These are phyloP conservation scores for Spisula subtruncata DNA, from an alignment of 2,888 invertebrate species.

Conservation along the genomic window DNA sequence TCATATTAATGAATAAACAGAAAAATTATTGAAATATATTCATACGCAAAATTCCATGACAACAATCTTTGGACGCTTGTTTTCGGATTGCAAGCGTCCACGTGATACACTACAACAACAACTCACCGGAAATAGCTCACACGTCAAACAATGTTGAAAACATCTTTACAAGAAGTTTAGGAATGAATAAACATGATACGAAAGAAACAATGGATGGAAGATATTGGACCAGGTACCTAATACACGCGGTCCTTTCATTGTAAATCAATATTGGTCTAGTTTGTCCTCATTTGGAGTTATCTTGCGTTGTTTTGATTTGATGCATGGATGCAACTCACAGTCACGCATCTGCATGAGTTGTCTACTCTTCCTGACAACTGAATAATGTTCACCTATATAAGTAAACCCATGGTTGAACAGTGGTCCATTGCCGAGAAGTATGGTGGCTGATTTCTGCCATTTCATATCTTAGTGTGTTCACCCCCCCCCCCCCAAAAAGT, in stretches of 20 bases:
- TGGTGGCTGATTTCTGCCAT: too few species aligned
- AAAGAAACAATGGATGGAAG: conserved; percentile 68
- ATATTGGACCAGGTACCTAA: conserved; percentile 77
- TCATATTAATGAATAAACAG: not conserved
- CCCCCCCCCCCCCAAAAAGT: too few species aligned
- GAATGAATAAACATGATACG: conserved; percentile 58
- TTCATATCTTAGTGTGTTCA: too few species aligned
- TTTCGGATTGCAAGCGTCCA: conserved; percentile 12
- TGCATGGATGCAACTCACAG: too few species aligned
- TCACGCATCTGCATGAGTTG: too few species aligned
- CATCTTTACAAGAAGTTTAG: not conserved
- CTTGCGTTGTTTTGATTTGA: too few species aligned
- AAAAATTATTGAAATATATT: conserved; percentile 4
- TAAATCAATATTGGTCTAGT: not conserved
- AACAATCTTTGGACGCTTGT: conserved; percentile 38
- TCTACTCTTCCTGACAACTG: too few species aligned
- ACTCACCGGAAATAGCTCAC: conserved; percentile 59
- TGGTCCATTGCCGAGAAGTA: too few species aligned
- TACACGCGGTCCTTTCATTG: not conserved
- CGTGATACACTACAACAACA: conserved; percentile 56
- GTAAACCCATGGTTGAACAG: too few species aligned
- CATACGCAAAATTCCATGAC: conserved; percentile 42
- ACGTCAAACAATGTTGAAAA: conserved; percentile 59
- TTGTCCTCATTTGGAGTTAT: too few species aligned
- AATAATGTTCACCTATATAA: too few species aligned